Evolutionary conservation across 92 coral and sea anemone genomes (phyloP).

Genomic region (Isaurus tuberculatus): DNA sequence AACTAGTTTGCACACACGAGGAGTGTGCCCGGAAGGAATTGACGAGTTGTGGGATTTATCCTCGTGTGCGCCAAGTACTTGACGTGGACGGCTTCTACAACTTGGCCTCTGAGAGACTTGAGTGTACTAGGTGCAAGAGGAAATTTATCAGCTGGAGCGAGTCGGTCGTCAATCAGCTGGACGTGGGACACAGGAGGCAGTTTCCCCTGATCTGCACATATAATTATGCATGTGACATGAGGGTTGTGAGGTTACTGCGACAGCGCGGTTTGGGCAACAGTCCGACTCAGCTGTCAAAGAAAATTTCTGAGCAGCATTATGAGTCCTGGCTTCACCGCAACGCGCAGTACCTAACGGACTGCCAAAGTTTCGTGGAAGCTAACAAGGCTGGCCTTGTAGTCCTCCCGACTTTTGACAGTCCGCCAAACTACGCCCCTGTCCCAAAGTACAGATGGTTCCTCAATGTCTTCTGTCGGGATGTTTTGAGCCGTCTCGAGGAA

Average conservation of each 20-base stretch:
- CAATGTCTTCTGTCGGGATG: conserved; percentile 51
- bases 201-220: conserved; percentile 43
- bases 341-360: conserved; percentile 52
- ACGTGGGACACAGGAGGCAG: conserved; percentile 40
- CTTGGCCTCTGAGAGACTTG: conserved; percentile 44
- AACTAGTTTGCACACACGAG: conserved; percentile 55
- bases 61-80: conserved; percentile 45
- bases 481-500: conserved; percentile 25
- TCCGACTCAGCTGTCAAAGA: conserved; percentile 28
- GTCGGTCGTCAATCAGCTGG: conserved; percentile 41
- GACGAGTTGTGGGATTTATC: conserved; percentile 44
- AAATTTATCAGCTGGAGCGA: conserved; percentile 53
- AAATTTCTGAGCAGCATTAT: conserved; percentile 47
- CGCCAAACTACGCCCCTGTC: conserved; percentile 46
- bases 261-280: conserved; percentile 39
- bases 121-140: conserved; percentile 24
- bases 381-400: conserved; percentile 7
- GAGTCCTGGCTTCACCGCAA: conserved; percentile 43
- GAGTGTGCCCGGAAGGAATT: conserved; percentile 37
- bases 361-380: conserved; percentile 49
- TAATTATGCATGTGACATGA: conserved; percentile 45
- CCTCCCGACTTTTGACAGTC: conserved; percentile 33
- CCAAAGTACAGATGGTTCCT: conserved; percentile 48
- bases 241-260: conserved; percentile 35
- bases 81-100: conserved; percentile 43